Conservation (phyloP, 2,113 vertebrate genomes). For the Pachyramphus minor region DNA sequence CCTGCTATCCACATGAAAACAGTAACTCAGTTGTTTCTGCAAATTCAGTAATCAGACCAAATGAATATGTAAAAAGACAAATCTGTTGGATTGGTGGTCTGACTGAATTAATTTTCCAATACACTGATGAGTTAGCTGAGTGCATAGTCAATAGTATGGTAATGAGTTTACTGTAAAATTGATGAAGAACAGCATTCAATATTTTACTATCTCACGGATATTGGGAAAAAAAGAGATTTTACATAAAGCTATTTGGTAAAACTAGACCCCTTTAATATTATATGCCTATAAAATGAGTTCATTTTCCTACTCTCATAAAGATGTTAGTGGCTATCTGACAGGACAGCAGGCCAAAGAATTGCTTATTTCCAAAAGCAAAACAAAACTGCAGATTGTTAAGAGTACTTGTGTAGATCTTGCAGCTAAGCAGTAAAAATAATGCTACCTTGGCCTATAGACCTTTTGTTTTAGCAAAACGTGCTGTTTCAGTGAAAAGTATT, state of each 20-base stretch:
- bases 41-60: conserved; percentile 23
- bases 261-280: not conserved
- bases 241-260: not conserved
- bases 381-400: not conserved
- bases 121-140: conserved; percentile 6
- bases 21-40: not conserved
- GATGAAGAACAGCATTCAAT: not conserved
- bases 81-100: not conserved
- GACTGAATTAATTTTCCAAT: conserved; percentile 8
- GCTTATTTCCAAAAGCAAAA: conserved; percentile 8
- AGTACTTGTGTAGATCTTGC: not conserved
- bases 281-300: not conserved
- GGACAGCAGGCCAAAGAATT: not conserved
- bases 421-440: not conserved
- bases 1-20: not conserved
- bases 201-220: not conserved
- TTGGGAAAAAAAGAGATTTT: not conserved
- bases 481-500: not conserved
- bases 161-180: conserved; percentile 4
- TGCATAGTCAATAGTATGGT: not conserved
- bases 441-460: not conserved
- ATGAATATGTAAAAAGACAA: not conserved
- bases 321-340: not conserved
- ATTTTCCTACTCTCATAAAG: not conserved
- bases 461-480: not conserved